Percentiles rank a stretch among this genome's conserved stretches.
Conservation (phyloP, 2,888 invertebrate genomes). For the Pilophorus perplexus region DNA sequence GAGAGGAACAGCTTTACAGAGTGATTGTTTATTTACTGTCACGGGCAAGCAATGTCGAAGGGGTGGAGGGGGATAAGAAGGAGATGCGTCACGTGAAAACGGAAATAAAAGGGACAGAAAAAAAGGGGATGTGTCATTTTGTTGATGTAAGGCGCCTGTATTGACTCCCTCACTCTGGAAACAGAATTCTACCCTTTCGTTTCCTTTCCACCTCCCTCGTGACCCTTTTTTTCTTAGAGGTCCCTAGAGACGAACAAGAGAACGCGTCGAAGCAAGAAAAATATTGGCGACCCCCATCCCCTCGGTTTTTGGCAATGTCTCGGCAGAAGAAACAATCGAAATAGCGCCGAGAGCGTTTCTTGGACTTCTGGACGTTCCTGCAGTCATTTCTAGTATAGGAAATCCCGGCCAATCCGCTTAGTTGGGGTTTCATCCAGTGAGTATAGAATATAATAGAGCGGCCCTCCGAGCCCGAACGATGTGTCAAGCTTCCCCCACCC, state of each 20-base stretch:
- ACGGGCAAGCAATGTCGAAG: neutral
- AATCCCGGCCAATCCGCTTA: too few species aligned
- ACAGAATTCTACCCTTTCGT: slow-evolving; percentile 26
- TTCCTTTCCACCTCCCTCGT: neutral
- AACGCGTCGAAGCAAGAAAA: slow-evolving; percentile 2
- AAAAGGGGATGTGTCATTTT: slow-evolving; percentile 31
- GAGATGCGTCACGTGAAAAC: slow-evolving; percentile 4
- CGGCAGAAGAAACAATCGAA: too few species aligned
- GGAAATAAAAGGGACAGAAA: slow-evolving; percentile 16
- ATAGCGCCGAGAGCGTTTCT: too few species aligned
- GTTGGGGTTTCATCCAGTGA: too few species aligned
- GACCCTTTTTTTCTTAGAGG: slow-evolving; percentile 9
- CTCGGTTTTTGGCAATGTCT: too few species aligned
- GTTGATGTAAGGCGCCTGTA: slow-evolving; percentile 31
- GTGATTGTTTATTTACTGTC: slow-evolving; percentile 22
- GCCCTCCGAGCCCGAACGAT: too few species aligned
- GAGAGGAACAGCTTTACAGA: neutral
- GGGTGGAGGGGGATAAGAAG: neutral
- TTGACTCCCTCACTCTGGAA: slow-evolving; percentile 26
- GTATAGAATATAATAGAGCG: too few species aligned
- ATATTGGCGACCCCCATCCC: neutral
- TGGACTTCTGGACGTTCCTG: too few species aligned
- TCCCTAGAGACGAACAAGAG: neutral
- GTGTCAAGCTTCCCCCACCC: too few species aligned
- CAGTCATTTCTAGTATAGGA: too few species aligned